Evolutionary conservation across 2,113 vertebrate genomes (phyloP), one percentile per base, ranked within the genome.

Genomic region (Gambusia holbrooki): DNA sequence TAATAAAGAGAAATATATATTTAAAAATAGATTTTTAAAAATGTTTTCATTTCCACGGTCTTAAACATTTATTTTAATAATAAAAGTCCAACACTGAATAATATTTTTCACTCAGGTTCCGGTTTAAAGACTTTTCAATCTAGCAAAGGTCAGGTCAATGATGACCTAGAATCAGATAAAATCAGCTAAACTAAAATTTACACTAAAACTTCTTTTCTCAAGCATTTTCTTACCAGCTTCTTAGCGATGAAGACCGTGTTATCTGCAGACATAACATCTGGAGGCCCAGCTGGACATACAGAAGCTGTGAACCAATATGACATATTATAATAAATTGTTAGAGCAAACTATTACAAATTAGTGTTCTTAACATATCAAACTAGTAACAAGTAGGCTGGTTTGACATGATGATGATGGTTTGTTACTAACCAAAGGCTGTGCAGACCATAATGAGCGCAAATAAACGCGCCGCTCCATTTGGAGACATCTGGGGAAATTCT

Each of bases 201-300:
- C 9, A 30, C 2, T 62, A 0, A 11, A 45, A 48, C n/a, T 1
- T 3, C 0, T 29, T 32, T 45, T 25, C 32, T 60, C 11, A 17
- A 5, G 19, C 68, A 29, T 9, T 12, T 4, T 83, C 73, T 62
- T 88, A 94, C 94, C 92, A 93, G 75, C 73, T 79, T 85, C 70
- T 78, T 80, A 64, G 71, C 60, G 15, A 73, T 67, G 69, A 88
- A 83, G 54, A 40, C 42, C 32, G 22, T 8, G 29, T 64, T 64
- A 10, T 69, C 62, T 42, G 13, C 62, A 29, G 27, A 42, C 65
- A 5, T 77, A 62, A 9, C n/a, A 45, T 3, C 7, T 30, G 70
- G 25, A 17, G 32, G 33, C 15, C 45, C 33, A 35, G 37, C 92
- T 91, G 78, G 33, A 28, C 17, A 83, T 14, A 80, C 2, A 35